Evolutionary conservation across 2,797 vertebrate species (phyloP).

Genomic region (Melanotaenia nigrans): DNA sequence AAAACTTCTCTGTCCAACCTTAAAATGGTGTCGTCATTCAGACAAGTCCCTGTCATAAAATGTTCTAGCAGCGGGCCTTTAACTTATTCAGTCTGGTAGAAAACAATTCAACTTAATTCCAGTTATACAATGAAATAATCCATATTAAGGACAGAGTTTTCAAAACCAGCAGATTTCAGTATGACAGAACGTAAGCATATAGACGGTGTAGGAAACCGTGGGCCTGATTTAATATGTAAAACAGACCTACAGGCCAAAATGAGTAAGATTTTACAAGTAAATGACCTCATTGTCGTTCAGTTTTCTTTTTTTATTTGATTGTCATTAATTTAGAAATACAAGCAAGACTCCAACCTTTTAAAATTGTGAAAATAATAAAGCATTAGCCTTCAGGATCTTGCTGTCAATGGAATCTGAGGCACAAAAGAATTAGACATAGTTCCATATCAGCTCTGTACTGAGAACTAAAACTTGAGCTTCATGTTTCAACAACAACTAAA

Average conservation of each 20-base stretch:
- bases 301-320: background rate
- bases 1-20: background rate
- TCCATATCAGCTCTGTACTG: background rate
- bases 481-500: background rate
- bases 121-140: background rate
- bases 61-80: background rate
- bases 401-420: background rate
- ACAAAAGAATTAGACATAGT: background rate
- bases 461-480: background rate
- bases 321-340: background rate
- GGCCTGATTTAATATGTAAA: background rate
- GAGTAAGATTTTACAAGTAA: background rate
- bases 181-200: too few species aligned
- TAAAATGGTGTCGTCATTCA: background rate
- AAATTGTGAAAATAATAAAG: background rate
- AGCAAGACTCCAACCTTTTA: background rate
- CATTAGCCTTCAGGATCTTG: background rate
- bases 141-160: background rate
- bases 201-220: background rate
- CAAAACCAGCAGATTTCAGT: background rate
- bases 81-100: background rate
- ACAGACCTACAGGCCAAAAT: background rate
- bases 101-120: background rate
- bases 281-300: background rate
- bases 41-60: slow-evolving; percentile 4